Base-by-base conservation (phyloP, 2,888 invertebrate genomes). In the Mycalesis mineus region DNA sequence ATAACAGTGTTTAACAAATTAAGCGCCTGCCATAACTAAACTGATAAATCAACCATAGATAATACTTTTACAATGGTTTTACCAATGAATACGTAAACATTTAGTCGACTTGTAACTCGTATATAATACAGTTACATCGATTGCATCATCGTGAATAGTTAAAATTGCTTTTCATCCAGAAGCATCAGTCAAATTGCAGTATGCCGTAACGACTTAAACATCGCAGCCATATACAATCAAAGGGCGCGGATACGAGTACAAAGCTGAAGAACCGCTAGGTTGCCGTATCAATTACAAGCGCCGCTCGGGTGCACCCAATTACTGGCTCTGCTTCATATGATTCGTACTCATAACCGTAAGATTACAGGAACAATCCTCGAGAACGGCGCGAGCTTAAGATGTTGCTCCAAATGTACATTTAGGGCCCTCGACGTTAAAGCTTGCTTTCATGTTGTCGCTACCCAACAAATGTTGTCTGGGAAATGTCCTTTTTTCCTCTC, bases 291-390 rank as follows among this genome's bases (percentile, higher is more conserved):
- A 88, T 88, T 88, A 88, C 86, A 73, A 78, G 75, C 74, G 74
- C 73, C 81, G 84, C 80, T 85, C 80, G 76, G 80, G 73, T 86
- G 84, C 84, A 81, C 83, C 83, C 86, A 85, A 87, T 88, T 85
- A 88, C 82, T 77, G 77, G 78, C 78, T 80, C 78, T 78, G 76
- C 77, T 84, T 83, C 83, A 84, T 83, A 83, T 86, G 78, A 80
- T 84, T 81, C 81, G 78, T 83, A 81, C 80, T 79, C 81, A 80
- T 78, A 78, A 70, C 67, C 65, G 68, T 72, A 69, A 63, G 63
- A 64, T 67, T 67, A 66, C 62, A 53, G 58, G 58, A 56, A 61
- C 59, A 63, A 57, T 60, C 59, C 61, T 60, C 59, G 57, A 62
- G 57, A 51, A 56, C 56, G 60, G 55, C 58, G 53, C 51, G n/a